Percentiles rank a stretch among this genome's conserved stretches.
Evolutionary conservation across 1,140 invertebrate genomes (phyloP).

Genomic region (Nasonia vitripennis): DNA sequence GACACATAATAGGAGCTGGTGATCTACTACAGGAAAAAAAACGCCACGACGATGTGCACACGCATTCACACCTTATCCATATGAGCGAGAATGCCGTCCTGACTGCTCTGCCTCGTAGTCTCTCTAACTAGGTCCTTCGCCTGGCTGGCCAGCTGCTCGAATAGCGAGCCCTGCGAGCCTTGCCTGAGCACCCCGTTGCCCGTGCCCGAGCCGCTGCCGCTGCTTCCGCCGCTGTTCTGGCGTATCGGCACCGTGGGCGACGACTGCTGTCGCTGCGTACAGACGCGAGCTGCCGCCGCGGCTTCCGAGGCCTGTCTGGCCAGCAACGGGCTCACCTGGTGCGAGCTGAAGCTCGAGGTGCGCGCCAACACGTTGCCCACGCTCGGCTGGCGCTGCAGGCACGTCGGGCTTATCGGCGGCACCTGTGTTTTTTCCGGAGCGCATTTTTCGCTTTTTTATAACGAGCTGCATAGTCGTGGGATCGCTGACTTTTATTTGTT

Average conservation of each 20-base stretch:
- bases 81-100: constrained; percentile 91
- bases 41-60: background rate
- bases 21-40: constrained; percentile 30
- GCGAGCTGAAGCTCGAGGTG: constrained; percentile 79
- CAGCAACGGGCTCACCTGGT: constrained; percentile 62
- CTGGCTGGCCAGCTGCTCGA: constrained; percentile 90
- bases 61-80: constrained; percentile 85
- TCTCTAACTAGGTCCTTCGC: constrained; percentile 91
- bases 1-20: no score
- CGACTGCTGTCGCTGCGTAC: constrained; percentile 23
- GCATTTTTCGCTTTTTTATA: background rate
- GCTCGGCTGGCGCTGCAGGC: constrained; percentile 78
- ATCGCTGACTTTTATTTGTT: no score
- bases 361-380: constrained; percentile 80
- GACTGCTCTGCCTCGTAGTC: constrained; percentile 90
- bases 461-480: no score
- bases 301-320: constrained; percentile 58
- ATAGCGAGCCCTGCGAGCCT: constrained; percentile 86
- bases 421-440: constrained; percentile 57
- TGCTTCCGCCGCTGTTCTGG: constrained; percentile 65
- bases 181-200: constrained; percentile 79
- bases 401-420: constrained; percentile 74
- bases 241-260: constrained; percentile 51
- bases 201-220: constrained; percentile 67
- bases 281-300: background rate